Evolutionary conservation across 2,113 vertebrate genomes (phyloP), one percentile per base, ranked within the genome.

Genomic region (Pelecanus crispus): DNA sequence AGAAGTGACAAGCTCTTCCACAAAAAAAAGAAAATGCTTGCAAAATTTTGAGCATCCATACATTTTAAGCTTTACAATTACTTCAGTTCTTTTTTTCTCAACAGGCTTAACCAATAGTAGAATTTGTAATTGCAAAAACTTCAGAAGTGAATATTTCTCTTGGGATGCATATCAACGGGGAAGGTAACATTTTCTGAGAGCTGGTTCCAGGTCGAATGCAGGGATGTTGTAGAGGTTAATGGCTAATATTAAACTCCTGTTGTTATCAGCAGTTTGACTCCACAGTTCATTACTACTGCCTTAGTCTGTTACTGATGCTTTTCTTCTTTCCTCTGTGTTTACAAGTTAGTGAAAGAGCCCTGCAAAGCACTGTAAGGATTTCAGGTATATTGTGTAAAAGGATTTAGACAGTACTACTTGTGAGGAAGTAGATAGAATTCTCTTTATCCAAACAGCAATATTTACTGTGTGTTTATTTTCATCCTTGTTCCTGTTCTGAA

Each of bases 201-300:
- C 38, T 77, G 5, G 10, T 90, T 96, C 73, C 62, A 86, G 61
- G 50, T 3, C 58, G 78, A 94, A 93, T 62, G n/a, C 58, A 86
- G 62, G 22, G 45, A 59, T 86, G 26, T 34, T 92, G 85, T 65
- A 93, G 81, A 94, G 92, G 93, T 93, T 93, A 97, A 96, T 90
- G 79, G 65, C 58, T 71, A 85, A 80, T 94, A 90, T 90, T 71
- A 95, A 95, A 92, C 58, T 92, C 90, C 87, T 82, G 74, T 96
- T 95, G 88, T 70, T 88, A 94, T 78, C 94, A 88, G 74, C 32
- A 24, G 81, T 58, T 83, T 94, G 81, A 93, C 71, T 94, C 81
- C 67, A 83, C 79, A 90, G 87, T 88, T 96, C 94, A 96, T 95
- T 94, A 73, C 75, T 62, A 24, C 72, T 83, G 70, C 34, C n/a